Base-by-base conservation (phyloP, 1,140 invertebrate species). In the Drosophila ogumai region DNA sequence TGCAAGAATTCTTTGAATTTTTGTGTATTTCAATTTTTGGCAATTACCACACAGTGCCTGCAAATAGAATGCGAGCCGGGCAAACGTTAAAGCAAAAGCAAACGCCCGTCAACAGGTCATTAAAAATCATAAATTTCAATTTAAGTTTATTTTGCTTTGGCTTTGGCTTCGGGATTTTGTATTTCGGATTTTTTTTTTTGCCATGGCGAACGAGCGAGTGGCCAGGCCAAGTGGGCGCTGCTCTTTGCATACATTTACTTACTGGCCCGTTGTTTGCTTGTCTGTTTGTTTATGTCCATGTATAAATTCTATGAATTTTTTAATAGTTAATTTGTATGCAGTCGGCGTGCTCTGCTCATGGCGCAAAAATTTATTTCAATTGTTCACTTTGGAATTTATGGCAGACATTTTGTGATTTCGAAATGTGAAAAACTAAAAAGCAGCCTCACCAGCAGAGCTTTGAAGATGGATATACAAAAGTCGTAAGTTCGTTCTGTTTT, bases 301-400 rank as follows among this genome's bases (percentile, higher is more conserved):
- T 84, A 90, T 80, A 90, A 84, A 84, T 88, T 88, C 84, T 88
- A 88, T 88, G 84, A 90, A 88, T 88, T 88, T 88, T 88, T 88
- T 88, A 90, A 88, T 90, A 90, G 85, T 90, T 90, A 38, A 90
- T 90, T 90, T 81, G 85, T 90, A 90, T 90, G 85, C 85, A 90
- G 86, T 85, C 82, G 81, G 78, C 81, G 72, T 79, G 86, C 71
- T 69, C 85, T 73, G 86, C 75, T 69, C 85, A 90, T 90, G 86
- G 85, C 85, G 85, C 85, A 90, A 90, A 90, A 90, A 90, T 90
- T 90, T 90, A 90, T 90, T 90, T 90, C 86, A 90, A 90, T 90
- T 90, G 86, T 90, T 90, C 78, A 85, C 85, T 90, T 90, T 90
- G 85, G 85, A 90, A 90, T 88, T 88, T 90, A 88, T 88, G 73